These are phyloP conservation scores for Tragulus kanchil DNA, from an alignment of 2,113 vertebrate genomes.

Conservation along the genomic window DNA sequence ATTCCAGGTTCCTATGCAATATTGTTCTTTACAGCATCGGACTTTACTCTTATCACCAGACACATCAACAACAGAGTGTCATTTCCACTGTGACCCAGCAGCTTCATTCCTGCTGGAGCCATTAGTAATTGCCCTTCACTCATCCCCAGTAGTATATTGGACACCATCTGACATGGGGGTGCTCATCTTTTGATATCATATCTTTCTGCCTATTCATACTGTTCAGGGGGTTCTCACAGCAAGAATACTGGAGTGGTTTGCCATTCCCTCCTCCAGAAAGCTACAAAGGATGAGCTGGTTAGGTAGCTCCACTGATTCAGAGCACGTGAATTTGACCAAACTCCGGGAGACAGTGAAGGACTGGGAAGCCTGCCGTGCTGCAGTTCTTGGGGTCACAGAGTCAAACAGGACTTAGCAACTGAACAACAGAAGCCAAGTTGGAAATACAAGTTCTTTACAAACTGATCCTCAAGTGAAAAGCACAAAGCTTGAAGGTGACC, in stretches of 20 bases:
- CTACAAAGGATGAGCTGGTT: background rate
- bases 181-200: background rate
- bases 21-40: background rate
- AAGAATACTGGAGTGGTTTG: background rate
- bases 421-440: background rate
- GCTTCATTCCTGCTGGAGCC: background rate
- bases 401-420: background rate
- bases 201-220: background rate
- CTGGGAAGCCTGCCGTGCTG: background rate
- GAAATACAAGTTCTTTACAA: constrained; percentile 6
- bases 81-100: background rate
- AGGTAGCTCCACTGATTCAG: background rate
- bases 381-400: background rate
- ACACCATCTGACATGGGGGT: background rate
- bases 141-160: background rate
- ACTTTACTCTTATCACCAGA: background rate
- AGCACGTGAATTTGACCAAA: background rate
- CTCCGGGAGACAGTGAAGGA: background rate
- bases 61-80: background rate
- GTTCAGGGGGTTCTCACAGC: background rate
- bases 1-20: background rate
- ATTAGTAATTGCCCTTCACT: background rate
- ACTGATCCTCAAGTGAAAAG: background rate
- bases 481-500: background rate
- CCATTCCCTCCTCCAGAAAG: background rate